Base-by-base conservation (phyloP, 2,888 invertebrate species). In the Eilema griseolum region DNA sequence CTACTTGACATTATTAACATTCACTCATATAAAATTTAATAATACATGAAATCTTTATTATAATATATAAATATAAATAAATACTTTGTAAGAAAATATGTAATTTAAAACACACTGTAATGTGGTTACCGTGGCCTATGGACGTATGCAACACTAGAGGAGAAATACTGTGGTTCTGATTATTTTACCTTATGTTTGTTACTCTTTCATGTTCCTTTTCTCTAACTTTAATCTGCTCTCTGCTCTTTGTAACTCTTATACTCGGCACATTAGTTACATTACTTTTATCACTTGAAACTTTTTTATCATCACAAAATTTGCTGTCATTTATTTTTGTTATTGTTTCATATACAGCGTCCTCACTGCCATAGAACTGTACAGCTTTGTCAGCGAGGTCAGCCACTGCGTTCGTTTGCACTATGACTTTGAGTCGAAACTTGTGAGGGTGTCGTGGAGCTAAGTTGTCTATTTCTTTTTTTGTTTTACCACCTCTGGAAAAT, bases 361-460 rank as follows among this genome's bases (percentile, higher is more conserved):
- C 87, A 66, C 86, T 81, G 0, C 90, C 91, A 66, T 86, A 91
- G 61, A 86, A 75, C n/a, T 83, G 57, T 0, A 94, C 69, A 0
- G 90, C 89, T 66, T 74, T 83, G 0, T 85, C 82, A 0, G 88
- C 86, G 0, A 93, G 72, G 0, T 68, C 65, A 0, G 86, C 14
- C 0, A 91, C 88, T 0, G 88, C 88, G 3, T 83, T 77, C 0
- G 85, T 89, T 86, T 87, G 91, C 41, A 93, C 76, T 20, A 87
- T 89, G 0, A 90, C 85, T 84, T 89, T 90, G 3, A 96, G 73
- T 20, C 96, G 87, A 77, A 96, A 96, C 61, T 88, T 90, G 81
- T 96, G 96, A 11, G 93, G 95, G 33, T 93, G 92, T 71, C 94
- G 89, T 0, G 96, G 95, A 0, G 94, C 89, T 16, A 96, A 83